These are phyloP conservation scores for Hyppa rectilinea DNA, from an alignment of 2,888 invertebrate genomes.

Conservation along the genomic window DNA sequence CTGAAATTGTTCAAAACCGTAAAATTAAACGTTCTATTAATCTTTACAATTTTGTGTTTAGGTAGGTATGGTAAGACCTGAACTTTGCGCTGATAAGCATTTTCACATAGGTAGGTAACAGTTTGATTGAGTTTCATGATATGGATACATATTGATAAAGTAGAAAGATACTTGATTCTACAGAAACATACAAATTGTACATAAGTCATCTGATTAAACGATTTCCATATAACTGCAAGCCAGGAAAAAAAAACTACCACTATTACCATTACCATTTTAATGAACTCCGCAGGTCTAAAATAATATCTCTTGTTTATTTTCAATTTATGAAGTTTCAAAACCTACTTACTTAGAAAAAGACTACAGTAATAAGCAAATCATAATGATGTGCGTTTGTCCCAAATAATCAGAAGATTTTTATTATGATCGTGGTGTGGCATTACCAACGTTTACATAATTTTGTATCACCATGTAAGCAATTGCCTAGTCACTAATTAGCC, in stretches of 20 bases:
- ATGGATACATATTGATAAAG: not conserved
- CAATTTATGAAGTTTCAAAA: not conserved
- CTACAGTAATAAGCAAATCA: slow-evolving; percentile 8
- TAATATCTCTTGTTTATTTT: slow-evolving; percentile 4
- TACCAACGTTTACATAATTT: not conserved
- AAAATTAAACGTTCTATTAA: not conserved
- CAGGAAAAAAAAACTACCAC: no score
- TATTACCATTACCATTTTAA: no score
- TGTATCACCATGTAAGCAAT: not conserved
- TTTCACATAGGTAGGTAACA: not conserved
- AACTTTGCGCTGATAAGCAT: no score
- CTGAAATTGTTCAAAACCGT: not conserved
- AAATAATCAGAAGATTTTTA: not conserved
- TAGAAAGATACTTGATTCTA: not conserved
- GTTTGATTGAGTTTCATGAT: slow-evolving; percentile 1
- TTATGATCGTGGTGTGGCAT: not conserved
- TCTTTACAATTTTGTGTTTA: not conserved
- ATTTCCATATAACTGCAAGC: no score
- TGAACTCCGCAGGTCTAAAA: slow-evolving; percentile 13
- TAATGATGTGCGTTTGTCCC: not conserved
- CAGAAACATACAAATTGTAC: slow-evolving; percentile 4
- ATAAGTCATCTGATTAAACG: slow-evolving; percentile 3
- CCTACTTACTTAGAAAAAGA: no score
- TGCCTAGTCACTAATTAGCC: not conserved
- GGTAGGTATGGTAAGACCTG: not conserved